phyloP scores from a whole-genome alignment of 1,140 invertebrate species.

The Formica selysi region DNA sequence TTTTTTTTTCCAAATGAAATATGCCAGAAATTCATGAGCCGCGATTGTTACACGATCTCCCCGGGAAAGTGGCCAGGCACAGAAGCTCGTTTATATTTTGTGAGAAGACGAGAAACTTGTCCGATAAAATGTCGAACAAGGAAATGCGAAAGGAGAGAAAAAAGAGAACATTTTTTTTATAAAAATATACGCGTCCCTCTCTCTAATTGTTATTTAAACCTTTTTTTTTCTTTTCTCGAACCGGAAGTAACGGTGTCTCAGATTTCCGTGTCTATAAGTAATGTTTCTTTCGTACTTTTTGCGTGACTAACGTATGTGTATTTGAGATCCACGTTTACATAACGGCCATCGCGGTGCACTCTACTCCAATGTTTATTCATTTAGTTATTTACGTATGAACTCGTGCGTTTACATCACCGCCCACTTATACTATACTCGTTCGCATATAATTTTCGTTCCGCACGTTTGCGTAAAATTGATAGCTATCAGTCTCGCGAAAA shows the following conservation, averaged over 20 bases:
- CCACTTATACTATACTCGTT: constrained; percentile 39
- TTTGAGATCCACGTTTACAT: constrained; percentile 43
- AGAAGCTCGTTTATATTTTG: background rate
- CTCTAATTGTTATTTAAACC: background rate
- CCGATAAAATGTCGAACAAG: background rate
- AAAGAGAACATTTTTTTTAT: background rate
- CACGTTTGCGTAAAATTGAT: constrained; percentile 52
- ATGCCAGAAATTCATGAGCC: constrained; percentile 27
- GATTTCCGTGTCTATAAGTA: background rate
- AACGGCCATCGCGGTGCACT: constrained; percentile 36
- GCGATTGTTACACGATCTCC: constrained; percentile 21
- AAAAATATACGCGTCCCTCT: background rate
- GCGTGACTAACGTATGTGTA: background rate
- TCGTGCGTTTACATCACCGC: constrained; percentile 61
- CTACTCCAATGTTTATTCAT: constrained; percentile 61
- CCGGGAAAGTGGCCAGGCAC: constrained; percentile 16
- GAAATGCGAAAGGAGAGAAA: background rate
- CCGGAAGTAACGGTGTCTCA: background rate
- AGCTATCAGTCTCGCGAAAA: constrained; percentile 26
- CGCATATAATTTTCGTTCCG: constrained; percentile 67
- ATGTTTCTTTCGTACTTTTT: background rate
- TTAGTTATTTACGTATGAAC: constrained; percentile 56
- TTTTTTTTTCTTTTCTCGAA: background rate
- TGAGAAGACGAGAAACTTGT: constrained; percentile 15
- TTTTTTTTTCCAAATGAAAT: constrained; percentile 26